Percentiles rank a stretch among this genome's conserved stretches.
Conservation (phyloP, 30 jellyfish, hydroid and myxozoan species). For the Phacellophora camtschatica region DNA sequence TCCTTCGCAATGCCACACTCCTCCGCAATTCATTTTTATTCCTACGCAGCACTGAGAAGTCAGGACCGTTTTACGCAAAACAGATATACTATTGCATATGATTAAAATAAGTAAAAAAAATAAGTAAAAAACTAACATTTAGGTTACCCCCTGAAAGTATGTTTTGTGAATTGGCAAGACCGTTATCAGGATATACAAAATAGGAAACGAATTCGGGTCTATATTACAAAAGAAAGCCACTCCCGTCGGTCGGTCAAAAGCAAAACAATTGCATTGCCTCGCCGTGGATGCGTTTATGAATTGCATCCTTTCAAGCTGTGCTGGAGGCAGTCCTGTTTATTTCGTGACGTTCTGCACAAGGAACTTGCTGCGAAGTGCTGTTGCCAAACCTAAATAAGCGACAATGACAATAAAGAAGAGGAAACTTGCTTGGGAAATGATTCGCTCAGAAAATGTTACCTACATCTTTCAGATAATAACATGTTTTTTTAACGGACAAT, state of each 20-base stretch:
- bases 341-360: neutral
- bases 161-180: too few relatives aligned
- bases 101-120: too few relatives aligned
- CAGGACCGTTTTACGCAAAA: too few relatives aligned
- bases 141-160: too few relatives aligned
- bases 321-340: conserved; percentile 45
- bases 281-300: neutral
- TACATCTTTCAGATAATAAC: neutral
- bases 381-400: neutral
- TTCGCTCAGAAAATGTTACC: conserved; percentile 3
- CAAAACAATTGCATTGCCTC: conserved; percentile 4
- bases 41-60: too few relatives aligned
- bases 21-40: too few relatives aligned
- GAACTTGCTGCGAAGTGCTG: conserved; percentile 3
- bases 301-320: conserved; percentile 33
- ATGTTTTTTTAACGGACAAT: neutral
- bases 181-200: conserved; percentile 74
- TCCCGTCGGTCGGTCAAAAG: too few relatives aligned
- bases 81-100: too few relatives aligned
- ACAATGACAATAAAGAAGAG: neutral
- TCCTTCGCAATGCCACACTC: too few relatives aligned
- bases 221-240: too few relatives aligned
- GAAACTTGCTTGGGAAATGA: conserved; percentile 28
- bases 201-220: conserved; percentile 49
- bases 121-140: too few relatives aligned